Conservation (phyloP, 2,888 invertebrate genomes). For the Erebia epiphron region DNA sequence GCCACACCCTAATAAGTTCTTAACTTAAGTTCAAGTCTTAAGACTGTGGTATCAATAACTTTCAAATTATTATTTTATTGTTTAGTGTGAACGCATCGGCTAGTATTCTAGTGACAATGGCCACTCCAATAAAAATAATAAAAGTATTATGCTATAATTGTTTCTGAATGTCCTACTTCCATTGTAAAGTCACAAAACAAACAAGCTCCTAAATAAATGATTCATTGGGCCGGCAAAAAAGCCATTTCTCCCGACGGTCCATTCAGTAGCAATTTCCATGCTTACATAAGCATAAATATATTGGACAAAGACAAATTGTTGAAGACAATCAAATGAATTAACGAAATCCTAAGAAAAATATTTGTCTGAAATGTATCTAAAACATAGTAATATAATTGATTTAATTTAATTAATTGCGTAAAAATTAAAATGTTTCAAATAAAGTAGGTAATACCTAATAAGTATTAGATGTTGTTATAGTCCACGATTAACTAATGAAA, state of each 20-base stretch:
- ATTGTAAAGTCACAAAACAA: background rate
- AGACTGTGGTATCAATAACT: too few species aligned
- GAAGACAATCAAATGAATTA: background rate
- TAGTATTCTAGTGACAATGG: too few species aligned
- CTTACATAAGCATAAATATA: constrained; percentile 18
- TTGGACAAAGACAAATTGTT: constrained; percentile 24
- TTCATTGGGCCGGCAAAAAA: constrained; percentile 11
- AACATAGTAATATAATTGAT: background rate
- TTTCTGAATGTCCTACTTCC: background rate
- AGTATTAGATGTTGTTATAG: too few species aligned
- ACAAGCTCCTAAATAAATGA: constrained; percentile 1
- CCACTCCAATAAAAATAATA: background rate
- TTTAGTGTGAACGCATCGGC: too few species aligned
- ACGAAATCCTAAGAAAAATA: constrained; percentile 4
- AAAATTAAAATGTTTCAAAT: too few species aligned
- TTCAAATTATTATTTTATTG: too few species aligned
- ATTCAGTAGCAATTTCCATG: constrained; percentile 23
- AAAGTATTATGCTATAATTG: background rate
- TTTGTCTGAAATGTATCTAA: background rate
- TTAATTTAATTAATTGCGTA: too few species aligned
- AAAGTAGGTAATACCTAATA: too few species aligned
- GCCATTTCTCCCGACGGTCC: constrained; percentile 7
- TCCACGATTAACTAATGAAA: too few species aligned
- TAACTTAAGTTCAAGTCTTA: too few species aligned
- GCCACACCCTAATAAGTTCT: too few species aligned